Base-by-base conservation (phyloP, 2,888 invertebrate genomes). In the Rhingia campestris region DNA sequence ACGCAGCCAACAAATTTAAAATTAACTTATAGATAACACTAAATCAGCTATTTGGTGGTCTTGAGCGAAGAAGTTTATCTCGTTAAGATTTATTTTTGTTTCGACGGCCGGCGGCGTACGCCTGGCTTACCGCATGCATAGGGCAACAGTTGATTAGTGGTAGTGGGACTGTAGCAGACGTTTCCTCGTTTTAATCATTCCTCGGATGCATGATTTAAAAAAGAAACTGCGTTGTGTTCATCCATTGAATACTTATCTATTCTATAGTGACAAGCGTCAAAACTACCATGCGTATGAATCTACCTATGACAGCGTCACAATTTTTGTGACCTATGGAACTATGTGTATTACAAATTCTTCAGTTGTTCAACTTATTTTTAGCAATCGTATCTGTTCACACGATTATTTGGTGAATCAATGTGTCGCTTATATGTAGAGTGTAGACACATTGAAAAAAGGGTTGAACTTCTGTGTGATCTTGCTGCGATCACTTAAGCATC, bases 131-230 rank as follows among this genome's bases (percentile, higher is more conserved):
- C 7, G 30, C 22, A 61, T 33, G 63, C 49, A 51, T 51, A 51
- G 58, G 64, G 39, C 58, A n/a, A 10, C 39, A 37, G 47, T 14
- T 47, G 72, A 51, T 35, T 58, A 58, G 47, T 32, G 49, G 14
- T 33, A 6, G 14, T 3, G 53, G n/a, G n/a, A n/a, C n/a, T n/a
- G n/a, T n/a, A n/a, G 32, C 22, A 51, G 49, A 41, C 10, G 58
- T 41, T 72, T 59, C 70, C 59, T 59, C 79, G 79, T 79, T 73
- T 79, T 51, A 66, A 73, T 79, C 73, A 79, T 66, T 79, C 73
- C 45, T 53, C 43, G 45, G 39, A n/a, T 72, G 72, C 72, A 77
- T 70, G 72, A 45, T 64, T 54, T 47, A 10, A 9, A 35, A 32
- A 56, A 39, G 53, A 53, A 47, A 47, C 12, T 67, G 53, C 6